phyloP scores from a whole-genome alignment of 92 coral and sea anemone genomes.

The Epizoanthus rinbou region DNA sequence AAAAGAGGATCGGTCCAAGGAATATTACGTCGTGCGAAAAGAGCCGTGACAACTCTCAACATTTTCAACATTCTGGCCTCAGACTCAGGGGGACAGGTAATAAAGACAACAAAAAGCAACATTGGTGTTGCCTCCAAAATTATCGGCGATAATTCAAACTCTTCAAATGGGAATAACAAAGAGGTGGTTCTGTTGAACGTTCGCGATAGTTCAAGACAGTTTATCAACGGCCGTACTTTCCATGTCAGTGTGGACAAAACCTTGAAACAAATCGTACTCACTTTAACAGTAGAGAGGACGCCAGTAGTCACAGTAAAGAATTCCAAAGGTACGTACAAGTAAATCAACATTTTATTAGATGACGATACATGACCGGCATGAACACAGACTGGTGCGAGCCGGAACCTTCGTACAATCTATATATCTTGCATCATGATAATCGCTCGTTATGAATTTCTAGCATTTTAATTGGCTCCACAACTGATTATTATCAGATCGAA shows the following conservation, averaged over 20 bases:
- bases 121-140: conserved; percentile 45
- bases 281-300: conserved; percentile 25
- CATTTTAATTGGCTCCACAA: no score
- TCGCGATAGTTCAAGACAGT: conserved; percentile 22
- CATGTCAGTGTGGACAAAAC: conserved; percentile 49
- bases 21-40: conserved; percentile 13
- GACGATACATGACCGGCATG: no score
- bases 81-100: conserved; percentile 69
- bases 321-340: conserved; percentile 31
- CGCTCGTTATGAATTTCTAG: no score
- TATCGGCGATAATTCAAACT: conserved; percentile 48
- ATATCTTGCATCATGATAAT: no score
- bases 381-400: no score
- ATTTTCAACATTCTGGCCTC: conserved; percentile 59
- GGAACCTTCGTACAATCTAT: no score
- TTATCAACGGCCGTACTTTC: conserved; percentile 13
- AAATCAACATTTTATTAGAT: no score
- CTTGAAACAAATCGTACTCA: conserved; percentile 40
- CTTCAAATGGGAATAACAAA: not conserved
- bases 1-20: not conserved
- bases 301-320: conserved; percentile 14
- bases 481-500: no score
- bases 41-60: conserved; percentile 35
- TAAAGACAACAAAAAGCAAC: conserved; percentile 43
- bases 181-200: conserved; percentile 50